Base-by-base conservation (phyloP, 2,797 vertebrate species). In the Australoheros facetus region DNA sequence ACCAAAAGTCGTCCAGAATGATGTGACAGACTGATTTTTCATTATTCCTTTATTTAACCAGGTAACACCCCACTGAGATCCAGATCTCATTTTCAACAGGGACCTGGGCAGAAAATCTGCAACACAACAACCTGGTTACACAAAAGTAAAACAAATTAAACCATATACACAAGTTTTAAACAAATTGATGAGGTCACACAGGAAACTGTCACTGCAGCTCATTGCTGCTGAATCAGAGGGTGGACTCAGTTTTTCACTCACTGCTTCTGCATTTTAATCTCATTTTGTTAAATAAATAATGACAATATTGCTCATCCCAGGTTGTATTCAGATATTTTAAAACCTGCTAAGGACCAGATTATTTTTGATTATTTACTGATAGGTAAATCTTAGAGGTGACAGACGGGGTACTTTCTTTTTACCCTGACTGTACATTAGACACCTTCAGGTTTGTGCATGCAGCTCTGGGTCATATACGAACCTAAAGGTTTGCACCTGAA, bases 361-460 rank as follows among this genome's bases (percentile, higher is more conserved):
- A 28, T 28, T 28, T 28, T 13, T 42, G 13, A 11, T 45, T 2
- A 16, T 48, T 16, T 48, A 16, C 45, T 48, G 45, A 48, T 17
- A 39, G 9, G 9, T 37, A 37, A 37, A 37, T 7, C 34, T 37
- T 37, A 3, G 37, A 5, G 1, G 4, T 45, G 5, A 45, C 4
- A 45, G 37, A 42, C 11, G 39, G 11, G 3, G 39, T 12, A 2
- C 6, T 48, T 48, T 16, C 2, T 16, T 45, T 12, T 42, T 42
- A 14, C 42, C 42, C 5, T 14, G 13, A 14, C 42, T 14, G 13
- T 45, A 14, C 13, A 45, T 45, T 45, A 17, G 3, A 13, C 39
- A 42, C 39, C 39, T 42, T 42, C 13, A 42, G 42, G 42, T 45
- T 45, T 45, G 14, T 45, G 0, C 23, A 45, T 45, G 0, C 23